Evolutionary conservation across 2,113 vertebrate species (phyloP).

Genomic region (Nesoenas mayeri): DNA sequence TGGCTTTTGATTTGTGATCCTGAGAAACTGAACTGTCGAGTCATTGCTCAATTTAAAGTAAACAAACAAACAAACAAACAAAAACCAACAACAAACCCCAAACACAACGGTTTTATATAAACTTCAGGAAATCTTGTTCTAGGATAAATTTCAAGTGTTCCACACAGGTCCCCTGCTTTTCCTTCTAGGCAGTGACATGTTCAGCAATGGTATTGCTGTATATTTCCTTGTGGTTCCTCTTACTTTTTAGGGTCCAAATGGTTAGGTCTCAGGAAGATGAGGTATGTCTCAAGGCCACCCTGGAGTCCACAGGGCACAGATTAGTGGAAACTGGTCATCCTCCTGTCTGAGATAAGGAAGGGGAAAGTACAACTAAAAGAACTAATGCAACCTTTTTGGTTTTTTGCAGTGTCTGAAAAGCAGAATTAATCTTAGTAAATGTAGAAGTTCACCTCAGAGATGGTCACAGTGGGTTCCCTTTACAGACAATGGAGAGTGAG

Average conservation of each 20-base stretch:
- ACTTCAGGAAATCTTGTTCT: not conserved
- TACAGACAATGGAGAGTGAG: fast-evolving
- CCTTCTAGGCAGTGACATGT: not conserved
- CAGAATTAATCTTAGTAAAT: not conserved
- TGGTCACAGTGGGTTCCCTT: fast-evolving
- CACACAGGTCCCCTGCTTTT: not conserved
- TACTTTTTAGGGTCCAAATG: not conserved
- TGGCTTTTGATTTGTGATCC: not conserved
- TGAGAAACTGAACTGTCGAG: not conserved
- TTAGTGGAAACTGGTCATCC: not conserved
- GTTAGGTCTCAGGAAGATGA: not conserved
- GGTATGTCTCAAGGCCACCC: not conserved
- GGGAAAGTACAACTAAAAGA: not conserved
- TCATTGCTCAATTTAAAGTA: not conserved
- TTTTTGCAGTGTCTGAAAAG: not conserved
- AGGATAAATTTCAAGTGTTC: not conserved
- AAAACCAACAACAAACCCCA: not conserved
- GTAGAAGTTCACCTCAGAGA: not conserved
- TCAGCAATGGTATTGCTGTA: not conserved
- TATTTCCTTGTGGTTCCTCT: not conserved
- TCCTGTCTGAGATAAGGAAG: not conserved
- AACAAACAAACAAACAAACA: not conserved
- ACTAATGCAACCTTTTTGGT: not conserved
- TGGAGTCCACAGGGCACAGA: not conserved
- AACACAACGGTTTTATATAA: not conserved